Percentiles rank a stretch among this genome's conserved stretches.
phyloP scores from a whole-genome alignment of 2,888 invertebrate species.

The Drosophila prostipennis region DNA sequence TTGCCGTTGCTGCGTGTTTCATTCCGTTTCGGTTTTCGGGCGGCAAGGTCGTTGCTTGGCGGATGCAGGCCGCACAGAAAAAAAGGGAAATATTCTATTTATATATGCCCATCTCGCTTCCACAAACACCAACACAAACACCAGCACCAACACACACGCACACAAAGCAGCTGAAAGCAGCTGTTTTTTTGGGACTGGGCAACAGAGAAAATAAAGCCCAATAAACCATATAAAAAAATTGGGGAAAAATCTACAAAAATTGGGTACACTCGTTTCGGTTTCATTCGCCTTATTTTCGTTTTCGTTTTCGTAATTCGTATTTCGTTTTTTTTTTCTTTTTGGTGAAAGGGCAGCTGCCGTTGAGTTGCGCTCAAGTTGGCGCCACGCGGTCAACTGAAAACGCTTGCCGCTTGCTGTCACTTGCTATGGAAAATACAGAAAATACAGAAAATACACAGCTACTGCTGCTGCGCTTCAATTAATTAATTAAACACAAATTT shows the following conservation, averaged over 20 bases:
- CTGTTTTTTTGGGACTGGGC: slow-evolving; percentile 51
- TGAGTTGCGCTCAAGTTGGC: slow-evolving; percentile 64
- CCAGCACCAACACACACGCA: slow-evolving; percentile 19
- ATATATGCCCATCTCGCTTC: slow-evolving; percentile 44
- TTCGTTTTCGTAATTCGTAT: too few relatives aligned
- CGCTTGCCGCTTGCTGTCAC: slow-evolving; percentile 15
- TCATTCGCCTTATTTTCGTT: too few relatives aligned
- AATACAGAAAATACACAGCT: background rate
- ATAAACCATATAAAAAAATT: background rate
- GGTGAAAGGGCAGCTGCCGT: slow-evolving; percentile 4
- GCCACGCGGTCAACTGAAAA: slow-evolving; percentile 64
- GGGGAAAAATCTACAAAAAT: background rate
- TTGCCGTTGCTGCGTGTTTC: slow-evolving; percentile 40
- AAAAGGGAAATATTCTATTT: slow-evolving; percentile 27
- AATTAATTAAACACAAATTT: slow-evolving; percentile 72
- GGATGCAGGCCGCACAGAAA: slow-evolving; percentile 31
- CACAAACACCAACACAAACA: slow-evolving; percentile 29
- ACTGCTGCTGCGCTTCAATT: slow-evolving; percentile 51
- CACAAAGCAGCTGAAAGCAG: slow-evolving; percentile 63
- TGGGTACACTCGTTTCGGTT: background rate
- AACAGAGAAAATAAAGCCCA: background rate
- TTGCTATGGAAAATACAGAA: background rate
- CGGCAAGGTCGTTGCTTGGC: slow-evolving; percentile 53
- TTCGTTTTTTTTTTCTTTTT: too few relatives aligned
- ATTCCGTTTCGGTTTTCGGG: slow-evolving; percentile 33